Conservation (phyloP, 2,797 vertebrate genomes). For the Columba guinea region DNA sequence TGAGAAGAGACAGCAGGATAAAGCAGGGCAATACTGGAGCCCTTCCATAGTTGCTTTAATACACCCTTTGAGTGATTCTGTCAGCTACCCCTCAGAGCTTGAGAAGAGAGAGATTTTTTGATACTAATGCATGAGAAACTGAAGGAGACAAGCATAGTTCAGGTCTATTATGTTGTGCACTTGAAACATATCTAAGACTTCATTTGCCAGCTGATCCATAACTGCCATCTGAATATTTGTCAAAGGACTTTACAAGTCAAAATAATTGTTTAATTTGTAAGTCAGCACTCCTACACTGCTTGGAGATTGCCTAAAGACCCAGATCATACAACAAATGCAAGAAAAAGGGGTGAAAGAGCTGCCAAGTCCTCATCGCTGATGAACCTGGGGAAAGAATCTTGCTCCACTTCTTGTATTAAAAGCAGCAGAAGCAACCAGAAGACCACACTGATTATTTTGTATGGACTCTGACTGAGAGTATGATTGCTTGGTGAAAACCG, state of each 20-base stretch:
- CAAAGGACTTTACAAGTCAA: background rate
- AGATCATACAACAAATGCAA: background rate
- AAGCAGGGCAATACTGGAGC: background rate
- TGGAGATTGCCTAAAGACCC: background rate
- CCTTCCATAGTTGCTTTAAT: background rate
- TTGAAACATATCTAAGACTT: background rate
- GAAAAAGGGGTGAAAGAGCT: background rate
- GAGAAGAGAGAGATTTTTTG: background rate
- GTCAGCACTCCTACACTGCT: fast-evolving
- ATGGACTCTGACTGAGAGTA: background rate
- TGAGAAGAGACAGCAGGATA: background rate
- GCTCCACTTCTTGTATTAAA: background rate
- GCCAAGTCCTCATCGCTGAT: background rate
- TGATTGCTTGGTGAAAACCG: background rate
- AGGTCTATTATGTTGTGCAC: background rate
- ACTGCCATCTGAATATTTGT: background rate
- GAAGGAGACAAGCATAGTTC: background rate
- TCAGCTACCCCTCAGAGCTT: background rate
- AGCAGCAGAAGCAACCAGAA: background rate
- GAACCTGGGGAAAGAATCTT: background rate
- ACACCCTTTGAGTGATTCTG: background rate
- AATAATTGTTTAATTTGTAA: constrained; percentile 5
- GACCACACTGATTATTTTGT: background rate
- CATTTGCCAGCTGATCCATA: background rate
- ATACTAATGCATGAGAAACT: background rate